Conservation (phyloP, 2,113 vertebrate genomes). For the Corythornis madagascariensis region DNA sequence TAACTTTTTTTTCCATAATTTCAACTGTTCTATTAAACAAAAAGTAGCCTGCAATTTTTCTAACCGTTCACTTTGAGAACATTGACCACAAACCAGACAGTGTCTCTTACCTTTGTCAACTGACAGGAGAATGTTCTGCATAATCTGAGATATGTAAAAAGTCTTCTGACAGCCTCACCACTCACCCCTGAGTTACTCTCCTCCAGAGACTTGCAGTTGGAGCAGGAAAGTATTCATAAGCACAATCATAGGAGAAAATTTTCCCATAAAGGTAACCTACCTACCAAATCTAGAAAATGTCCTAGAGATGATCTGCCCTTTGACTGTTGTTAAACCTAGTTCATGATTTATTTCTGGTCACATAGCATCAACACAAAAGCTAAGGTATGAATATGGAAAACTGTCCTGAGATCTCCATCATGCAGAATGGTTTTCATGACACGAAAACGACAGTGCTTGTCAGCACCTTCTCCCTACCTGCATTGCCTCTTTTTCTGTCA, state of each 20-base stretch:
- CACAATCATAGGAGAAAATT: background rate
- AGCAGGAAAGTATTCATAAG: background rate
- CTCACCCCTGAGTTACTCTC: background rate
- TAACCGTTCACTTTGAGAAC: background rate
- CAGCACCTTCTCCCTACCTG: background rate
- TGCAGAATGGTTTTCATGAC: background rate
- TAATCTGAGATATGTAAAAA: background rate
- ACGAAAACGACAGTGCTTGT: background rate
- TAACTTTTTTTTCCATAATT: background rate
- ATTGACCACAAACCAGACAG: background rate
- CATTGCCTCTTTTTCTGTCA: background rate
- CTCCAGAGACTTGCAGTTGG: background rate
- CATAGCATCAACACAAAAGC: background rate
- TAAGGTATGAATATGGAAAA: background rate
- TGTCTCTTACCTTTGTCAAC: background rate
- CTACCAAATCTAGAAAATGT: background rate
- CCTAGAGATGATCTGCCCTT: background rate
- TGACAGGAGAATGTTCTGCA: too few relatives aligned
- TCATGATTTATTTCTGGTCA: background rate
- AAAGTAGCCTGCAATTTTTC: background rate
- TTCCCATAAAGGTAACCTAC: background rate
- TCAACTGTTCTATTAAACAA: background rate
- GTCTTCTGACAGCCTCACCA: background rate
- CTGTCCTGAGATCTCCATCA: background rate
- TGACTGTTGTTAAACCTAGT: background rate